phyloP scores from a whole-genome alignment of 2,888 invertebrate species.

The Lycaena phlaeas region DNA sequence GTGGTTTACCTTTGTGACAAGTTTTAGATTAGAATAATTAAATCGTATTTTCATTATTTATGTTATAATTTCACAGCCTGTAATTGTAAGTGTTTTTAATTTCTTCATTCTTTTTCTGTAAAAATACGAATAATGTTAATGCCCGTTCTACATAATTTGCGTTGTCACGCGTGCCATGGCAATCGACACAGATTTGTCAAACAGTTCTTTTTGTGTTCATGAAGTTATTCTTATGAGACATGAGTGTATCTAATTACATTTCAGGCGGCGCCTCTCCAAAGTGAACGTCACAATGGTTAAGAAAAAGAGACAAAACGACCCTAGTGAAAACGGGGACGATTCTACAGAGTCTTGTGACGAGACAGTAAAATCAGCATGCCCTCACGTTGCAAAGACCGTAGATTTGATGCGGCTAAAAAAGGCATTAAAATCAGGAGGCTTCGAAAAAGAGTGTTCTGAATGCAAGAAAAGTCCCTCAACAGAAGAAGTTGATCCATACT shows the following conservation, averaged over 20 bases:
- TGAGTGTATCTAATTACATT: constrained; percentile 69
- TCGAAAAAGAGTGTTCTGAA: constrained; percentile 70
- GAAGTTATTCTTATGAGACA: constrained; percentile 67
- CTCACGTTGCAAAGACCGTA: constrained; percentile 80
- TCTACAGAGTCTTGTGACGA: constrained; percentile 84
- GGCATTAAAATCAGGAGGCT: constrained; percentile 63
- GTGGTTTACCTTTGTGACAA: constrained; percentile 59
- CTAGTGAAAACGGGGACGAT: constrained; percentile 74
- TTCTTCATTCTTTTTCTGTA: not conserved
- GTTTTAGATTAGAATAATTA: constrained; percentile 33
- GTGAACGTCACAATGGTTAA: constrained; percentile 75
- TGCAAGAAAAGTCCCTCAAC: constrained; percentile 67
- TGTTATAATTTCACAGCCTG: constrained; percentile 33
- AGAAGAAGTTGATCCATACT: constrained; percentile 55
- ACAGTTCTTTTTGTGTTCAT: constrained; percentile 65
- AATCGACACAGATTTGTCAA: constrained; percentile 70
- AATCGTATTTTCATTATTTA: constrained; percentile 31
- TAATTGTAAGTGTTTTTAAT: constrained; percentile 48
- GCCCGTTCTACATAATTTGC: constrained; percentile 45
- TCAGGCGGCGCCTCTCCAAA: constrained; percentile 50
- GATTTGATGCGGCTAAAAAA: constrained; percentile 75
- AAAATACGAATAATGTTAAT: constrained; percentile 25
- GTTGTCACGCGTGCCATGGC: constrained; percentile 71
- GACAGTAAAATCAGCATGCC: constrained; percentile 75
- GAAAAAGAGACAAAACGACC: constrained; percentile 81